Evolutionary conservation across 2,113 vertebrate species (phyloP).

Genomic region (Globicephala melas): DNA sequence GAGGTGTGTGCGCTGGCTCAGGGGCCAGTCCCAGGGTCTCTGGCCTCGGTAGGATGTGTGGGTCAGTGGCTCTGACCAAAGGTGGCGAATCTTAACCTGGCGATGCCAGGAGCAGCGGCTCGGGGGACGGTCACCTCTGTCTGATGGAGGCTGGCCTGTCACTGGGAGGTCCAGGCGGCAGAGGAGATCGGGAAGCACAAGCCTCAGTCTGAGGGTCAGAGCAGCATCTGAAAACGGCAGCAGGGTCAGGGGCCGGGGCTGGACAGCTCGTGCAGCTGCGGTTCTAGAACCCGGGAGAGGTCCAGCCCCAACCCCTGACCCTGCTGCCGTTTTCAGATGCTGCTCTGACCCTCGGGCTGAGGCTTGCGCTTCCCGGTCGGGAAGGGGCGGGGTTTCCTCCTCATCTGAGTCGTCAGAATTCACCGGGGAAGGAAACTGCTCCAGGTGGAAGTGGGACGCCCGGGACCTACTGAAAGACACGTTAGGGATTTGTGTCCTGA

Average conservation of each 20-base stretch:
- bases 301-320: too few relatives aligned
- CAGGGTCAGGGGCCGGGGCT: not conserved
- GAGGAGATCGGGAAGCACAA: accelerated
- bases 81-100: accelerated
- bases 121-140: accelerated
- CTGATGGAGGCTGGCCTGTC: not conserved
- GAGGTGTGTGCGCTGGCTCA: accelerated
- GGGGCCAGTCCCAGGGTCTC: too few relatives aligned
- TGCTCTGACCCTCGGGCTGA: too few relatives aligned
- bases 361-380: too few relatives aligned
- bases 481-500: accelerated
- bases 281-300: accelerated
- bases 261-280: accelerated
- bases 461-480: accelerated
- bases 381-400: accelerated
- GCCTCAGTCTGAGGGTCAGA: too few relatives aligned
- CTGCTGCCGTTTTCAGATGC: too few relatives aligned
- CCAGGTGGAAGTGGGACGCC: accelerated
- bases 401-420: not conserved
- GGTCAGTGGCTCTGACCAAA: accelerated
- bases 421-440: accelerated
- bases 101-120: accelerated
- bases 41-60: accelerated
- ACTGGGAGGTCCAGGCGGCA: accelerated
- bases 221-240: accelerated